Evolutionary conservation across 2,113 vertebrate genomes (phyloP).

Genomic region (Forbesichthys agassizii): DNA sequence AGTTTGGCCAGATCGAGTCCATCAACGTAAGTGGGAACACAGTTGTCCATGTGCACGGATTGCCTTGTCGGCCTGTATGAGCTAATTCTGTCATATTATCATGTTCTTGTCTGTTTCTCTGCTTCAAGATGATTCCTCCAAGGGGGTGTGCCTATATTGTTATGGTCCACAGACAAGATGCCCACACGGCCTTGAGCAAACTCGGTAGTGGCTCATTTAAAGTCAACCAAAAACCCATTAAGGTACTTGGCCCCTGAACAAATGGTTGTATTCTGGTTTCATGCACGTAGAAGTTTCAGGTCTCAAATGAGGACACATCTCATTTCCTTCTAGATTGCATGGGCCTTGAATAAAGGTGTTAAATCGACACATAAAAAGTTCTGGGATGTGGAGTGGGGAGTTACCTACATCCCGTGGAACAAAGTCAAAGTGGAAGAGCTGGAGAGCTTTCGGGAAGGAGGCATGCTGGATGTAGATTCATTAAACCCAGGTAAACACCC

Average conservation of each 20-base stretch:
- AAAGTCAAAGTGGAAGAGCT: slow-evolving; percentile 92
- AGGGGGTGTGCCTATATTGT: slow-evolving; percentile 96
- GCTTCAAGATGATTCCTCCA: slow-evolving; percentile 93
- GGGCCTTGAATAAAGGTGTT: slow-evolving; percentile 98
- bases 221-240: slow-evolving; percentile 96
- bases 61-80: background rate
- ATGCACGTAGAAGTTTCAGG: background rate
- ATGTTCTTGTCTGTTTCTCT: background rate
- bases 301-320: background rate
- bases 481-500: slow-evolving; percentile 86
- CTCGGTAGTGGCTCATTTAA: slow-evolving; percentile 89
- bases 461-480: slow-evolving; percentile 89
- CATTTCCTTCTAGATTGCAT: slow-evolving; percentile 84
- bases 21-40: slow-evolving; percentile 87
- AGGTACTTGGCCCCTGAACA: slow-evolving; percentile 76
- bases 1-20: slow-evolving; percentile 96
- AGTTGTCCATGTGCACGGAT: background rate
- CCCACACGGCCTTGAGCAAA: slow-evolving; percentile 90
- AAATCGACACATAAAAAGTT: slow-evolving; percentile 93
- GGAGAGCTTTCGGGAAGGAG: slow-evolving; percentile 90
- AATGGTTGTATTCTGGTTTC: background rate
- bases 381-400: slow-evolving; percentile 95
- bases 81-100: background rate
- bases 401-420: slow-evolving; percentile 94
- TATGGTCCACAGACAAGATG: slow-evolving; percentile 96